Evolutionary conservation across 2,113 vertebrate species (phyloP), one percentile per base, ranked within the genome.

Genomic region (Chaenogobius annularis): DNA sequence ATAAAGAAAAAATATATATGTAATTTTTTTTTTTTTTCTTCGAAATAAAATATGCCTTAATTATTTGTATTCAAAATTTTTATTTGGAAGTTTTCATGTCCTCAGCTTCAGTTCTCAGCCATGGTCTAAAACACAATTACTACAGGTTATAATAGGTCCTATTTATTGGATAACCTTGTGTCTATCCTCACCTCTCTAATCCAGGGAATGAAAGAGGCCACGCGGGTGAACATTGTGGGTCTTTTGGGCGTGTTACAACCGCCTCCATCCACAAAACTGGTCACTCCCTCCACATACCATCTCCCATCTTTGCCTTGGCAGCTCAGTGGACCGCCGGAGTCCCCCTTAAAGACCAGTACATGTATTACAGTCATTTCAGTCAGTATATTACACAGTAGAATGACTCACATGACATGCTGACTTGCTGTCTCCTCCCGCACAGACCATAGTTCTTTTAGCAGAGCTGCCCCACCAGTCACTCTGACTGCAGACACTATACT

Each of bases 341-440:
- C 86, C 0, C 85, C 90, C 87, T 90, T 68, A 13, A 75, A 63
- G 54, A 48, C 37, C 12, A 63, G 0, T 0, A 1, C 19, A 61
- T 5, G 40, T 43, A 35, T 47, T 31, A 1, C 2, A 68, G 10
- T 15, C 0, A 6, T 26, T 15, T 15, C 1, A 0, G 0, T 64
- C 6, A 37, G 19, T 48, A 68, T 4, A 68, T 23, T 7, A 37
- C 1, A 11, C 11, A 37, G 8, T 12, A 35, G 22, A 52, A 59
- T 69, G 76, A 78, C 95, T 94, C 84, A 96, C 95, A 0, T 93
- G 95, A 85, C 94, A 96, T 0, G 93, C 90, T 0, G 95, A 92
- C 20, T 94, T 37, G 0, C 93, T 94, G 0, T 94, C 94, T 0
- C 95, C 95, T 0, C 95, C 95, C 0, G 94, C 95, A 0, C 95